Evolutionary conservation across 2,797 vertebrate genomes (phyloP).

Genomic region (Gobio occitaniae): DNA sequence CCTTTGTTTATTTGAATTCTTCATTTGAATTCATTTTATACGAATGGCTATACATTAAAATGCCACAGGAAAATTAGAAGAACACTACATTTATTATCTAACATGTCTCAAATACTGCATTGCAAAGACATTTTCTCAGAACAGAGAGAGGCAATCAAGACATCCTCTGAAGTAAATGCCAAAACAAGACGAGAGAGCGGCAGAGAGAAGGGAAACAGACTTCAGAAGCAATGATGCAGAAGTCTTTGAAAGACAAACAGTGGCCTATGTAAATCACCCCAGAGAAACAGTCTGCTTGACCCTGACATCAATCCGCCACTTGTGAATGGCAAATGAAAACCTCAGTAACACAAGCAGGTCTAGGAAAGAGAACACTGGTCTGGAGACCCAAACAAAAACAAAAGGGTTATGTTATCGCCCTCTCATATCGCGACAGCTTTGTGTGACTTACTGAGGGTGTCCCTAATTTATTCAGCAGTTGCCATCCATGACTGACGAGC

Average conservation of each 20-base stretch:
- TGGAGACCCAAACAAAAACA: constrained; percentile 70
- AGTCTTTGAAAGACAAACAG: constrained; percentile 14
- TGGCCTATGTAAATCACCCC: constrained; percentile 22
- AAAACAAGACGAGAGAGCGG: background rate
- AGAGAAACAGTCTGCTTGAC: constrained; percentile 25
- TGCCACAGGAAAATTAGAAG: background rate
- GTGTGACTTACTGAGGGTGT: constrained; percentile 67
- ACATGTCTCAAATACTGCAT: background rate
- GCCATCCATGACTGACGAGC: constrained; percentile 61
- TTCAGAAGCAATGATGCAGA: constrained; percentile 10
- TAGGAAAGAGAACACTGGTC: constrained; percentile 70
- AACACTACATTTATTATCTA: background rate
- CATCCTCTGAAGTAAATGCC: background rate
- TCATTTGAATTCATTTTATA: background rate
- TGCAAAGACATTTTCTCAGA: background rate
- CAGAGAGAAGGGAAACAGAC: background rate
- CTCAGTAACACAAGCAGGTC: constrained; percentile 65
- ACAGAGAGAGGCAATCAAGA: background rate
- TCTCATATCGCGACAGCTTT: constrained; percentile 70
- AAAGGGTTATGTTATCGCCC: constrained; percentile 71
- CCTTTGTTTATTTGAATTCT: background rate
- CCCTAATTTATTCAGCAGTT: constrained; percentile 79
- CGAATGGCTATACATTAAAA: background rate
- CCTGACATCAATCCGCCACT: constrained; percentile 57
- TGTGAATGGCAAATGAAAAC: constrained; percentile 70